Base-by-base conservation (phyloP, 2,888 invertebrate species). In the Nycteola revayana region DNA sequence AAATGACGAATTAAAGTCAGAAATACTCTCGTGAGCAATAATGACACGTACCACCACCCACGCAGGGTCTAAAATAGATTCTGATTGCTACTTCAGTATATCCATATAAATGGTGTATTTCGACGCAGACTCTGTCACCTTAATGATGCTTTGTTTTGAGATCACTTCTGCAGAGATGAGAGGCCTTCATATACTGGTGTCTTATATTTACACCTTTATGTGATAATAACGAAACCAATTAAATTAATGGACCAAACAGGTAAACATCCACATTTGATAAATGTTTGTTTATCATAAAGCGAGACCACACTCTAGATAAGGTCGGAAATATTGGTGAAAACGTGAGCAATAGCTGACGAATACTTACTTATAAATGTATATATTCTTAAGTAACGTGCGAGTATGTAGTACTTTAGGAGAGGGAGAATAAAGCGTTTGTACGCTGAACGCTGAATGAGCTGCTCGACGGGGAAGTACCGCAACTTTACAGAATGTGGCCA, bases 1-100 rank as follows among this genome's bases (percentile, higher is more conserved):
- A 73, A 67, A 70, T 78, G 69, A 73, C 67, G 65, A 68, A 72
- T 65, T 59, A 47, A 46, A 48, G 46, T 50, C 66, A 70, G 49
- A 70, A 68, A 74, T 74, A 75, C 45, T 42, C 31, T 35, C 28
- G 52, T 63, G 60, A 67, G 54, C 63, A 56, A 70, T 59, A 64
- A 60, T 68, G 68, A 64, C 50, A 67, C 72, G 63, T 67, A 64
- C 36, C 23, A 24, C 43, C 66, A 42, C 79, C 81, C 65, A 82
- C 80, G 53, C 57, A 51, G 32, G 42, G 53, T 57, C 66, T 51
- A 57, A 78, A 75, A 81, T 82, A 80, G 65, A 61, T 41, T 56
- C 28, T 21, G 36, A 42, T 34, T 22, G 32, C 33, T 38, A 42
- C 38, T 27, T 36, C 29, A 30, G 5, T 14, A 2, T 20, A 30